A percentile compares a stretch with the other conserved stretches of the same genome.
These are phyloP conservation scores for Rhinoptilus africanus DNA, from an alignment of 2,113 vertebrate genomes.

Conservation along the genomic window DNA sequence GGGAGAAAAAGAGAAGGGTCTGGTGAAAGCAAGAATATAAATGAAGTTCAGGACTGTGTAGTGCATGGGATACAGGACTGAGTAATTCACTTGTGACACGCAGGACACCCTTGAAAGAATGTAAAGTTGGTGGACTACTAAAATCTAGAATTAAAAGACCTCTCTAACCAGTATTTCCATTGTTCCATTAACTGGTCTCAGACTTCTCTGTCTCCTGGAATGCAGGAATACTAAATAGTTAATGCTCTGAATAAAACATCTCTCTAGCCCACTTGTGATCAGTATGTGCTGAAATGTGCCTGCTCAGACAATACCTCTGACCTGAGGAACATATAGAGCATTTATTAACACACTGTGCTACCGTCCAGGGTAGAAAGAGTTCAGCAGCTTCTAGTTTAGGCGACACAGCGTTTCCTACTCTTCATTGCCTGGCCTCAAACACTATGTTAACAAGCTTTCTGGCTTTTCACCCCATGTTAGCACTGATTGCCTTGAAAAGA, in stretches of 20 bases:
- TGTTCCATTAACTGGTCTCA: background rate
- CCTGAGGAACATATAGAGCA: background rate
- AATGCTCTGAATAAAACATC: constrained; percentile 50
- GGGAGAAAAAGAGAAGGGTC: background rate
- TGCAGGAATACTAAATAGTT: constrained; percentile 33
- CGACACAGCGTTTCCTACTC: background rate
- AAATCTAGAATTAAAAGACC: background rate
- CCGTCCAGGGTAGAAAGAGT: background rate
- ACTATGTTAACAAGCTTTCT: background rate
- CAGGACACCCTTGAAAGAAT: background rate
- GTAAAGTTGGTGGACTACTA: background rate
- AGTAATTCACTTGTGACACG: background rate
- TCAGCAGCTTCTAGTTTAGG: background rate
- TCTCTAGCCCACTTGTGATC: background rate
- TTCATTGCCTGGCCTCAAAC: background rate
- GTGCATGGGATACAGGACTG: background rate
- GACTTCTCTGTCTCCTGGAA: background rate
- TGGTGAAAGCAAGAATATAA: background rate
- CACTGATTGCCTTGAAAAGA: background rate
- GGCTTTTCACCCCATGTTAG: background rate
- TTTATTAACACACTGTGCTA: background rate
- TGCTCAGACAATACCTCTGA: constrained; percentile 23
- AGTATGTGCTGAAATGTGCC: background rate
- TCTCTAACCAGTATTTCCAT: background rate
- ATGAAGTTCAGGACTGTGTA: background rate